Evolutionary conservation across 37 sponge, comb jelly and placozoan species (phyloP).

Genomic region (Aphrocallistes beatrix): DNA sequence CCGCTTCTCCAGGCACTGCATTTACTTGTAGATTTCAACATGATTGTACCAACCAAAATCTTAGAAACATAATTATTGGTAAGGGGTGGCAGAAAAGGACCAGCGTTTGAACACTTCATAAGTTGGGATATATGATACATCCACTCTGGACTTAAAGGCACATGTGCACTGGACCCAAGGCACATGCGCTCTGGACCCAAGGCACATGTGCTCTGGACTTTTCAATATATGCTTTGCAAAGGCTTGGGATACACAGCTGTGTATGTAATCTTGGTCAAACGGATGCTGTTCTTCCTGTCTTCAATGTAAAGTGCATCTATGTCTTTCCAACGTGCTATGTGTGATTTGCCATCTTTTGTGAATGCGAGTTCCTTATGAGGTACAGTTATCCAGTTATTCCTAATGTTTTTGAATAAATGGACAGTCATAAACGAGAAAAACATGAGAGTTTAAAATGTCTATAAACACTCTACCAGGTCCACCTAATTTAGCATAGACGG

Average conservation of each 20-base stretch:
- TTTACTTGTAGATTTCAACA: too few species aligned
- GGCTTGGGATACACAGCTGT: neutral
- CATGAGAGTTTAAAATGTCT: neutral
- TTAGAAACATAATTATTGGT: too few species aligned
- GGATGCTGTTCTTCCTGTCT: neutral
- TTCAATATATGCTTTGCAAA: too few species aligned
- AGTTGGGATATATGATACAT: too few species aligned
- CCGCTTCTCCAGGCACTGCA: too few species aligned
- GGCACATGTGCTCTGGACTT: too few species aligned
- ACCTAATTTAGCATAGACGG: neutral
- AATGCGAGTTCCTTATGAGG: neutral
- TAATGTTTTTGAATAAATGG: neutral
- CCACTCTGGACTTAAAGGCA: too few species aligned
- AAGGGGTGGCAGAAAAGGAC: too few species aligned
- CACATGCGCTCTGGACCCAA: too few species aligned
- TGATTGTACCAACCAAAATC: too few species aligned
- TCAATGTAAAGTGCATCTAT: neutral
- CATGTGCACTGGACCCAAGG: too few species aligned
- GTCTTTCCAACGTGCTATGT: neutral
- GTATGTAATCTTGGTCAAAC: neutral
- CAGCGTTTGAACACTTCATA: too few species aligned
- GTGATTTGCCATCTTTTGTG: neutral
- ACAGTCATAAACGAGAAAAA: neutral
- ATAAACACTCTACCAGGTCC: neutral
- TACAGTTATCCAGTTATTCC: neutral